These are phyloP conservation scores for Drosophila eugracilis DNA, from an alignment of 1,140 invertebrate genomes.

Conservation along the genomic window DNA sequence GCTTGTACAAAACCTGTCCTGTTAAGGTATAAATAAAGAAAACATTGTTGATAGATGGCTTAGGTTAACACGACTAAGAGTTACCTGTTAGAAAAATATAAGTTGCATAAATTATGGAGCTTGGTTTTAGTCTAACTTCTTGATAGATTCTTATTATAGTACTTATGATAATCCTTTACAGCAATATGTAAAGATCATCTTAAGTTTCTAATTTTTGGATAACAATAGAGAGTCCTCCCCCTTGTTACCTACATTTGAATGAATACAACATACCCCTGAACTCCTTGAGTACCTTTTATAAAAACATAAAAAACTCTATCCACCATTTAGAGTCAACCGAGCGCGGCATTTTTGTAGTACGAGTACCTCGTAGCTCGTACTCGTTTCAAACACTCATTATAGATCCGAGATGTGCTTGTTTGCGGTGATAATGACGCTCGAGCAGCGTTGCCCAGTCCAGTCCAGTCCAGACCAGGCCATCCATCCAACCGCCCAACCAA, in stretches of 20 bases:
- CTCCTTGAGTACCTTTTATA: slow-evolving; percentile 1
- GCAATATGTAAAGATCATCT: too few relatives aligned
- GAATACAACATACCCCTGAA: neutral
- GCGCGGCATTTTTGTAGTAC: slow-evolving; percentile 79
- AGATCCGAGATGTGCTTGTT: slow-evolving; percentile 57
- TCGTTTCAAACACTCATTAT: slow-evolving; percentile 54
- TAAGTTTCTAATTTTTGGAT: too few relatives aligned
- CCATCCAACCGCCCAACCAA: slow-evolving; percentile 34
- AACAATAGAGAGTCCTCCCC: too few relatives aligned
- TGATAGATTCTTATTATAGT: too few relatives aligned
- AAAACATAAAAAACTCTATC: slow-evolving; percentile 53
- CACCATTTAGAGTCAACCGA: slow-evolving; percentile 81
- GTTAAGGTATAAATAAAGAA: slow-evolving; percentile 8
- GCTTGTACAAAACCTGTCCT: slow-evolving; percentile 21
- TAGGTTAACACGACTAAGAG: neutral
- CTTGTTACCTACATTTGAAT: neutral
- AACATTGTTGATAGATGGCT: neutral
- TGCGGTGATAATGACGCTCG: slow-evolving; percentile 75
- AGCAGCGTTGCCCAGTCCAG: slow-evolving; percentile 12
- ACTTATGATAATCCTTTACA: too few relatives aligned
- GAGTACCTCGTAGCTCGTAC: slow-evolving; percentile 55
- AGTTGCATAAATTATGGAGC: neutral
- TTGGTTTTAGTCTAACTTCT: too few relatives aligned
- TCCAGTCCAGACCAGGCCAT: neutral
- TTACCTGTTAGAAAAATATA: neutral